These are phyloP conservation scores for Catostomus latipinnis DNA, from an alignment of 2,797 vertebrate genomes.

Conservation along the genomic window DNA sequence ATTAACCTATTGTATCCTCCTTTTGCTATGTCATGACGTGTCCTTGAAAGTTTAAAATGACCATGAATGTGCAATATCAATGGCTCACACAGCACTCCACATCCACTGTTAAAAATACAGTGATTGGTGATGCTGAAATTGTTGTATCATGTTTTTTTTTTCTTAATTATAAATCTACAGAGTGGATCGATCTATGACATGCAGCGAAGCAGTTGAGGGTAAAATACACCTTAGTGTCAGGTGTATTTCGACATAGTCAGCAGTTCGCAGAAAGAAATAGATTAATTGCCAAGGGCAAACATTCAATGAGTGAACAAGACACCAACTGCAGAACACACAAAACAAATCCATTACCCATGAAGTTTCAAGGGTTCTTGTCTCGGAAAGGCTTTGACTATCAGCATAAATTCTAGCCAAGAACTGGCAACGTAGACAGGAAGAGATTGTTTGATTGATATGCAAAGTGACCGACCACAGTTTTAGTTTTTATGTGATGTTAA, in stretches of 20 bases:
- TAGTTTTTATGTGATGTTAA: no score
- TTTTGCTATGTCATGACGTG: neutral
- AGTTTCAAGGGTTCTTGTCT: neutral
- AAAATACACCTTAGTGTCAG: conserved; percentile 2
- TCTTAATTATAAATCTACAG: conserved; percentile 10
- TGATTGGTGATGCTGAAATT: conserved; percentile 18
- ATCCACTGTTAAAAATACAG: neutral
- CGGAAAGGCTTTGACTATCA: neutral
- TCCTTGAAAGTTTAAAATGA: conserved; percentile 22
- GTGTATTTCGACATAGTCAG: conserved; percentile 11
- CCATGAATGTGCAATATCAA: conserved; percentile 3
- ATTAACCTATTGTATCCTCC: neutral
- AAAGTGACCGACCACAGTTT: no score
- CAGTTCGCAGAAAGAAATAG: conserved; percentile 11
- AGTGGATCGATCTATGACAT: neutral
- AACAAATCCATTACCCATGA: neutral
- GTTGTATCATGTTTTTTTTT: neutral
- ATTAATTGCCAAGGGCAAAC: conserved; percentile 12
- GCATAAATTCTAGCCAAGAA: no score
- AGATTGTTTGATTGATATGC: no score
- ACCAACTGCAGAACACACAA: neutral
- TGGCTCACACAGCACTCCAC: no score
- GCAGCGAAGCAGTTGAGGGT: neutral
- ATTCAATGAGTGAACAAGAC: neutral
- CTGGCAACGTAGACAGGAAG: no score